Conservation (phyloP, 2,888 invertebrate species). For the Venusia cambrica region DNA sequence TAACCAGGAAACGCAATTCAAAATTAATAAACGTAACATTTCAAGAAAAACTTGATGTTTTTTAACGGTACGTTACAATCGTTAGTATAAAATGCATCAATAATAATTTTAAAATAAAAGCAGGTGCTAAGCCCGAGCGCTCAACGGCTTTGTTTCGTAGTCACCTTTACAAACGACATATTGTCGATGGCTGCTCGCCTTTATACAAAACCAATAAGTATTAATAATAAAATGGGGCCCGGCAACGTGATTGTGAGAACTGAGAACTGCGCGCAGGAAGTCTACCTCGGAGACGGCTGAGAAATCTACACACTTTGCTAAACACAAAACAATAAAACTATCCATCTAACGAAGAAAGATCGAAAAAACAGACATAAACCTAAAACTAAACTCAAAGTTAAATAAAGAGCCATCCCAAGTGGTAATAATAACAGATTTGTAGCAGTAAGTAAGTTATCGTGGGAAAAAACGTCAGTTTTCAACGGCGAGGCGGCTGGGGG, state of each 20-base stretch:
- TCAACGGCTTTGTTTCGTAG: constrained; percentile 76
- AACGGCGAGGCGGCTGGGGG: constrained; percentile 57
- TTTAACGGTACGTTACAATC: constrained; percentile 1
- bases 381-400: constrained; percentile 12
- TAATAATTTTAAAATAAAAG: constrained; percentile 44
- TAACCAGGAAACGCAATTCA: too few relatives aligned
- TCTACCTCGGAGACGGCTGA: constrained; percentile 54
- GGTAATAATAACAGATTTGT: constrained; percentile 53
- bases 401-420: constrained; percentile 21
- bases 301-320: constrained; percentile 29
- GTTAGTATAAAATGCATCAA: constrained; percentile 10
- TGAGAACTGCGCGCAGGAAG: constrained; percentile 72
- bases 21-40: too few relatives aligned
- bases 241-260: constrained; percentile 68
- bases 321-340: constrained; percentile 19
- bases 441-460: constrained; percentile 61
- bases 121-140: constrained; percentile 69
- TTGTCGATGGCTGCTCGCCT: constrained; percentile 72
- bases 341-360: constrained; percentile 10
- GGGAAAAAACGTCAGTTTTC: constrained; percentile 68
- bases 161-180: constrained; percentile 76
- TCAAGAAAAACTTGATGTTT: background rate
- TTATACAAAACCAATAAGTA: constrained; percentile 74
- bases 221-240: constrained; percentile 68
- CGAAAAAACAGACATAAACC: constrained; percentile 12